Evolutionary conservation across 2,797 vertebrate species (phyloP), one percentile per base, ranked within the genome.

Genomic region (Sibirionetta formosa): DNA sequence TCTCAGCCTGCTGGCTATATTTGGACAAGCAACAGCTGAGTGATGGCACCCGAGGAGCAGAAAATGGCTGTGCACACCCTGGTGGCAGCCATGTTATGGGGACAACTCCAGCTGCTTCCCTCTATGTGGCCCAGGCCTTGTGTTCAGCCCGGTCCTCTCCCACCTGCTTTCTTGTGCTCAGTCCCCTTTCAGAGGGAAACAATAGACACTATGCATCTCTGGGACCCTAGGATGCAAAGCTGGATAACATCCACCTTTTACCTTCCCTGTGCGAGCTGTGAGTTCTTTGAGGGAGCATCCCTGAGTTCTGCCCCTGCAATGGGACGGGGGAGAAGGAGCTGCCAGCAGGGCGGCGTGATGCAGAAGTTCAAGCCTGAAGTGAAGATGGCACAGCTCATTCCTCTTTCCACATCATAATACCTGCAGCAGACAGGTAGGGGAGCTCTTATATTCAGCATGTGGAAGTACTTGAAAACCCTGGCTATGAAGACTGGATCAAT

Each of bases 401-500:
- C 7, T 77, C 58, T 53, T 93, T 57, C 29, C 40, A 33, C 53
- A 88, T 81, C 83, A 81, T 71, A 92, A 70, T 86, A 85, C 42
- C 75, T 81, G 50, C 58, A 90, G 75, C 50, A 95, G 87, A 94
- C 56, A 92, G 63, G 82, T 87, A 78, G 75, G 60, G 56, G 66
- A 93, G n/a, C 58, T 91, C 75, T 97, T 88, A 80, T 86, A 72
- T 93, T 91, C 80, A 64, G 22, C 50, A 80, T 0, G 0, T 91
- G 53, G 66, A 95, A 92, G 40, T 82, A 73, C 31, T 58, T 44
- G 8, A 22, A 75, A 81, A 51, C 6, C 36, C 51, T 71, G 13
- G 11, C 24, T n/a, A 66, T 29, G 53, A 33, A 70, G 82, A 24
- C 42, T 61, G 51, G 58, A 70, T 79, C 2, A 0, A 70, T 69